Evolutionary conservation across 2,888 invertebrate species (phyloP), one percentile per base, ranked within the genome.

Genomic region (Aproaerema taeniolella): DNA sequence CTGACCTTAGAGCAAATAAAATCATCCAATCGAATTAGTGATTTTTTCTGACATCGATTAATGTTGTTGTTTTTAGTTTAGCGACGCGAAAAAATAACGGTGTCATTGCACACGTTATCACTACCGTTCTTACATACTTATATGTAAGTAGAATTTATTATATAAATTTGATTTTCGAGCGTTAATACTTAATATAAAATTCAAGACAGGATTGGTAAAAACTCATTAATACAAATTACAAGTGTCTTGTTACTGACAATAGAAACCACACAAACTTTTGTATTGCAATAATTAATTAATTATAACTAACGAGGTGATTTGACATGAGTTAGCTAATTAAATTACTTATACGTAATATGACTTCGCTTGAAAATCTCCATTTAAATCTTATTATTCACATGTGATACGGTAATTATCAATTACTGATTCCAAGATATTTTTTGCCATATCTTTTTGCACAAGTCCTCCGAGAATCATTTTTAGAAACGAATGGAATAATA

Each of bases 401-500:
- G 44, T 52, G 54, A 52, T 62, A 53, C 51, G 49, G 52, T 58
- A 53, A 66, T 68, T 65, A 68, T 54, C 55, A 64, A 61, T 61
- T 62, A 61, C 42, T 43, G 41, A 48, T 45, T 47, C 45, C 20
- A 49, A 48, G 39, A 49, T 50, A 53, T 57, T 67, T 58, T 60
- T 63, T 56, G 49, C 49, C 39, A 39, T n/a, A 41, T 43, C 45
- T 48, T 61, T 61, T 59, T 54, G 37, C 41, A 42, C 20, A 39
- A 52, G 53, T 57, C 60, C 58, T 65, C 63, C 54, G 53, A 51
- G 59, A 57, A 61, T 56, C 47, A 53, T 66, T 67, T 64, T 62
- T 61, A 62, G 62, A 66, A 58, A 47, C 54, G 60, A 62, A 61
- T 58, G 52, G 64, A 69, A 70, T 71, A 73, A 68, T 67, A 67